Conservation (phyloP, 1,140 invertebrate species). For the Drosophila nasuta region DNA sequence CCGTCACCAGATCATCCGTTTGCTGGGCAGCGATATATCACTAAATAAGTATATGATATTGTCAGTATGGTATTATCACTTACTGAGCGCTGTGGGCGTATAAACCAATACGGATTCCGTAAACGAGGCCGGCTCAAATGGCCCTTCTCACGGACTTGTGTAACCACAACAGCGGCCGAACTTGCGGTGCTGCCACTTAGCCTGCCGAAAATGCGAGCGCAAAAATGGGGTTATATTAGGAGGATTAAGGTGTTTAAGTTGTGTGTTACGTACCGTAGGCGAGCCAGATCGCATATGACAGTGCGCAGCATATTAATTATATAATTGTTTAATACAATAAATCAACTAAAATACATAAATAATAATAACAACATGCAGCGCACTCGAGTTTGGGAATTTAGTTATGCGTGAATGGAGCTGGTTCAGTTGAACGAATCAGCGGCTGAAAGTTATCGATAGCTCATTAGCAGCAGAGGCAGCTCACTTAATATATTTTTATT, state of each 20-base stretch:
- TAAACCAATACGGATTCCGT: slow-evolving; percentile 87
- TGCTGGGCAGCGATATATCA: slow-evolving; percentile 2
- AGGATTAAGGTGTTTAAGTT: not conserved
- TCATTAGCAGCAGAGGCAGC: not conserved
- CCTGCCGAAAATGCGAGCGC: slow-evolving; percentile 19
- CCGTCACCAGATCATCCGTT: slow-evolving; percentile 89
- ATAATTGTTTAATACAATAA: slow-evolving; percentile 59
- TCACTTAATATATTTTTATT: not conserved
- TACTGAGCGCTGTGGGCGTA: slow-evolving; percentile 86
- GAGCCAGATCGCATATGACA: slow-evolving; percentile 48
- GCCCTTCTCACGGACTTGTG: slow-evolving; percentile 81
- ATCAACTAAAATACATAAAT: slow-evolving; percentile 58
- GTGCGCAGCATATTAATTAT: slow-evolving; percentile 62
- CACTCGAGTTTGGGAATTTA: slow-evolving; percentile 4
- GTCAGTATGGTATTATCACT: slow-evolving; percentile 40
- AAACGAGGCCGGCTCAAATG: slow-evolving; percentile 85
- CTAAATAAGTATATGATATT: not conserved
- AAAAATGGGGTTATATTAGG: not conserved
- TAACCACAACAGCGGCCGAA: slow-evolving; percentile 52
- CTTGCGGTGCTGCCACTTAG: slow-evolving; percentile 30
- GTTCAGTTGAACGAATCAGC: not conserved
- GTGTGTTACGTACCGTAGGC: slow-evolving; percentile 37
- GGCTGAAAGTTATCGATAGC: not conserved
- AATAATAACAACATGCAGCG: slow-evolving; percentile 52
- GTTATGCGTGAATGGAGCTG: slow-evolving; percentile 18